These are phyloP conservation scores for Erebia epiphron DNA, from an alignment of 2,888 invertebrate species.

Conservation along the genomic window DNA sequence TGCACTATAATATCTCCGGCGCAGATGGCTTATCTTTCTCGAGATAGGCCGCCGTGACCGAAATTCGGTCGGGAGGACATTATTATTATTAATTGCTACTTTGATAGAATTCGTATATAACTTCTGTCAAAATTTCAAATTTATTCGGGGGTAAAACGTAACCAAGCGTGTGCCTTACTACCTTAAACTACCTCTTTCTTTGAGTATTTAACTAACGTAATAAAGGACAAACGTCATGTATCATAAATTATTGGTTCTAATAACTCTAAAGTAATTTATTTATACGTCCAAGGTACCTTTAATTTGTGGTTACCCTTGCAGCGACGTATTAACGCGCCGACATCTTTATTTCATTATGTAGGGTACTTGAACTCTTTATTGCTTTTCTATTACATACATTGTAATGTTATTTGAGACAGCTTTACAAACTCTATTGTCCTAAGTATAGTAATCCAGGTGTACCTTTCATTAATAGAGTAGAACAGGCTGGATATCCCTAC, in stretches of 20 bases:
- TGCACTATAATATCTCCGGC: too few species aligned
- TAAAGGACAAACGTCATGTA: background rate
- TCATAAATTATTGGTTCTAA: constrained; percentile 9
- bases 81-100: too few species aligned
- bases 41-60: too few species aligned
- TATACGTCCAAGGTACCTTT: constrained; percentile 12
- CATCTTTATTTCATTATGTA: constrained; percentile 29
- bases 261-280: constrained; percentile 15
- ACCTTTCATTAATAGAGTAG: background rate
- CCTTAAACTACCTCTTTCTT: background rate
- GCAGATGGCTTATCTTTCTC: too few species aligned
- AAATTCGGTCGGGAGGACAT: too few species aligned
- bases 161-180: background rate
- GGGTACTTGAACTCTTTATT: constrained; percentile 21
- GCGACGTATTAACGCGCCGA: constrained; percentile 17
- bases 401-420: background rate
- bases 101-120: too few species aligned
- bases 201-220: background rate
- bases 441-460: constrained; percentile 11
- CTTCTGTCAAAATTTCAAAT: too few species aligned
- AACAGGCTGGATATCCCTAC: background rate
- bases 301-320: constrained; percentile 10
- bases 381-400: constrained; percentile 5
- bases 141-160: too few species aligned
- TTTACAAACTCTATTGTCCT: constrained; percentile 6